Evolutionary conservation across 1,140 invertebrate genomes (phyloP), one percentile per base, ranked within the genome.

Genomic region (Drosophila gunungcola): DNA sequence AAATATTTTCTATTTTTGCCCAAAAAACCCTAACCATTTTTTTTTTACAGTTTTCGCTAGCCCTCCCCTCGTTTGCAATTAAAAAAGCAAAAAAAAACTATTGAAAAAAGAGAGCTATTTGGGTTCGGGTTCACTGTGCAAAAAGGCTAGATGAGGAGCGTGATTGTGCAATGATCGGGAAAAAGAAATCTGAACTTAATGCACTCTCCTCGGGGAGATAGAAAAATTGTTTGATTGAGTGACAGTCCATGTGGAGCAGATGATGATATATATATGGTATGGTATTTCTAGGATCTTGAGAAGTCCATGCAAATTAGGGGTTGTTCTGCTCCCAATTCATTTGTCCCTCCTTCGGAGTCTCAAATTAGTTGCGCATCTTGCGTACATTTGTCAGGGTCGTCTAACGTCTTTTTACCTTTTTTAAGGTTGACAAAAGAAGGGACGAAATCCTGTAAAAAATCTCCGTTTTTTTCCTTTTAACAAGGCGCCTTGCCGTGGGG

Each of bases 1-100:
- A 88, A 88, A 88, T 79, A 88, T 88, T 88, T 83, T 77, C 56
- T 49, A 60, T 80, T 85, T 88, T 88, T 79, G 79, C 84, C 83
- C 83, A 82, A 86, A 86, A 86, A 83, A 78, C 52, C 54, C 58
- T 57, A 61, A 52, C 75, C 46, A 55, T 68, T 80, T 69, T 68
- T 80, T 69, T 60, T 51, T 61, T 53, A 36, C 46, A 73, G 55
- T 60, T 67, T 62, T 65, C 21, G 32, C 49, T 73, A 72, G 57
- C 52, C 69, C 78, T 62, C 73, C 82, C 83, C 75, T 69, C 60
- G 54, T 76, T 75, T 83, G 63, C 78, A 83, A 88, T 88, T 88
- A 83, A 62, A 88, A 74, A 80, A 74, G 70, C 70, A 49, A 67
- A 62, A 21, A 21, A 64, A 51, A 67, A 16, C 12, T 13, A 48